These are phyloP conservation scores for Vimba vimba DNA, from an alignment of 2,113 vertebrate genomes.

Conservation along the genomic window DNA sequence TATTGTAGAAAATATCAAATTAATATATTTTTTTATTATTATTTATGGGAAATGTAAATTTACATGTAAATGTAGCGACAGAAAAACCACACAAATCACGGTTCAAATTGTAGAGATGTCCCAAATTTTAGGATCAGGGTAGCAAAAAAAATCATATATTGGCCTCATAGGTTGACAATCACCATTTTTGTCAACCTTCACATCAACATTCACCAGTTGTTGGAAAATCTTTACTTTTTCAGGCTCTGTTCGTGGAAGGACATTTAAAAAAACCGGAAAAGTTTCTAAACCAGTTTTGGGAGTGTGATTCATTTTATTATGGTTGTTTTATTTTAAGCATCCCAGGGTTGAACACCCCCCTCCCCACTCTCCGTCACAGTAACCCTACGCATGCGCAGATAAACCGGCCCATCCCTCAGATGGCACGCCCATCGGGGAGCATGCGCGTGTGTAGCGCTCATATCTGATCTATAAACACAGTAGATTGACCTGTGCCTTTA, in stretches of 20 bases:
- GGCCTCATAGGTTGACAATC: not conserved
- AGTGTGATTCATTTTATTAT: not conserved
- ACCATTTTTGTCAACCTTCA: not conserved
- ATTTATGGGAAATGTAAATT: not conserved
- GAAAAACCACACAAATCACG: too few relatives aligned
- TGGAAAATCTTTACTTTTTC: not conserved
- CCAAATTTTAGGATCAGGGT: not conserved
- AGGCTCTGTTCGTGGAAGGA: not conserved
- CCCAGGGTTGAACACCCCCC: not conserved
- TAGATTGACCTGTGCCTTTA: not conserved
- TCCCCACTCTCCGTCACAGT: not conserved
- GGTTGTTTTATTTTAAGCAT: constrained; percentile 5
- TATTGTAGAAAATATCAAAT: not conserved
- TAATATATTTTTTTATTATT: not conserved
- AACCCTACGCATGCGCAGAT: constrained; percentile 8
- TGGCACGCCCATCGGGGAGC: not conserved
- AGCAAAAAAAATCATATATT: not conserved
- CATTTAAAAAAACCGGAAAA: not conserved
- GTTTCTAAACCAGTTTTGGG: not conserved
- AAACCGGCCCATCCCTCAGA: constrained; percentile 16
- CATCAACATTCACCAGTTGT: not conserved
- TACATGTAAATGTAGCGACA: not conserved
- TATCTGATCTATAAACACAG: constrained; percentile 14
- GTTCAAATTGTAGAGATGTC: not conserved
- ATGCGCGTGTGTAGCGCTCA: not conserved